phyloP scores from a whole-genome alignment of 2,888 invertebrate species.

The Lycaena phlaeas region DNA sequence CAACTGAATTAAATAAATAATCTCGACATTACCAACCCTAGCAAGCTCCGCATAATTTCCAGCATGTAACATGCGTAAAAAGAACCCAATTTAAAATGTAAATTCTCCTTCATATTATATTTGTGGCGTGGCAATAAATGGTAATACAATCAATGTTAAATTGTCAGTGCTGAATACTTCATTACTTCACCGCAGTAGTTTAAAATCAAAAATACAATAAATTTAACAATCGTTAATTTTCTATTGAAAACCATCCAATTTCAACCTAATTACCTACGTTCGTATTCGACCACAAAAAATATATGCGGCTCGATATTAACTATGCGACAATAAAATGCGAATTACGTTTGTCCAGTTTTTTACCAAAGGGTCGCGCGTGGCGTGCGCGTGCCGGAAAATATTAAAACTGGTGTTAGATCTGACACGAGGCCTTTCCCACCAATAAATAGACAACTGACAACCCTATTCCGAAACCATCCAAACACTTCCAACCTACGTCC shows the following conservation, averaged over 20 bases:
- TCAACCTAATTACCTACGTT: slow-evolving; percentile 43
- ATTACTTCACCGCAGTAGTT: slow-evolving; percentile 9
- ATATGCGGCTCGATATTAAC: slow-evolving; percentile 54
- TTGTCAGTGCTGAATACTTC: neutral
- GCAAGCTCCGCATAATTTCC: too few species aligned
- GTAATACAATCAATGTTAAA: neutral
- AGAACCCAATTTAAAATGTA: slow-evolving; percentile 7
- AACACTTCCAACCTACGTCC: slow-evolving; percentile 22
- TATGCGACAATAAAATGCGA: slow-evolving; percentile 67
- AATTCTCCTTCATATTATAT: neutral
- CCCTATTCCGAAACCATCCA: slow-evolving; percentile 29
- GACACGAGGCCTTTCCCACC: slow-evolving; percentile 72
- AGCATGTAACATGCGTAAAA: too few species aligned
- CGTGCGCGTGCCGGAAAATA: slow-evolving; percentile 59
- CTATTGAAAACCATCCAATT: slow-evolving; percentile 45
- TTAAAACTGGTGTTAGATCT: slow-evolving; percentile 72
- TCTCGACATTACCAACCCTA: too few species aligned
- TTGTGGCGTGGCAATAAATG: slow-evolving; percentile 2
- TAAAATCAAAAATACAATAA: slow-evolving; percentile 16
- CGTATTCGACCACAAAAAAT: slow-evolving; percentile 53
- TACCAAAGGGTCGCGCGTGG: slow-evolving; percentile 63
- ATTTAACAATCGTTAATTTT: slow-evolving; percentile 15
- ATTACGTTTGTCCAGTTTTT: slow-evolving; percentile 65
- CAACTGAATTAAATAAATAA: too few species aligned
- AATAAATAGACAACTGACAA: slow-evolving; percentile 65